A percentile compares a stretch with the other conserved stretches of the same genome.
These are phyloP conservation scores for Ornithoptera priamus DNA, from an alignment of 2,888 invertebrate genomes.

Conservation along the genomic window DNA sequence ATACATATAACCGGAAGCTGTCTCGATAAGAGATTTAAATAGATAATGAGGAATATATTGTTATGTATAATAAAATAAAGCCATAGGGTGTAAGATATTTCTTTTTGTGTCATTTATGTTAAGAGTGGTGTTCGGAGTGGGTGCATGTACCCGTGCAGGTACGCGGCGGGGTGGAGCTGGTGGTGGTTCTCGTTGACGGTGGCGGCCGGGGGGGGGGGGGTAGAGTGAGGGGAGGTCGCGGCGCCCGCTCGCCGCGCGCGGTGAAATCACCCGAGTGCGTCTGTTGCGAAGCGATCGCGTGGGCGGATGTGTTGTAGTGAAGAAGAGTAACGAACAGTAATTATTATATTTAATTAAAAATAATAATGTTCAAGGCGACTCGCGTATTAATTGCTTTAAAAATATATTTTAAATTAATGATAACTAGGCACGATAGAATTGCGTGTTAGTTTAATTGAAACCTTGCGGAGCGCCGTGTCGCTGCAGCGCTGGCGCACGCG, in stretches of 20 bases:
- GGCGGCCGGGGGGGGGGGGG: no score
- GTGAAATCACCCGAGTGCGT: conserved; percentile 15
- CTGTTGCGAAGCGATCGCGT: conserved; percentile 40
- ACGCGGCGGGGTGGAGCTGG: no score
- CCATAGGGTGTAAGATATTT: neutral
- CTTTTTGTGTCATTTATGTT: no score
- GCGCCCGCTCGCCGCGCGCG: neutral
- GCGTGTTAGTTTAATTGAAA: conserved; percentile 22
- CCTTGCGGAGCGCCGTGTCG: conserved; percentile 9
- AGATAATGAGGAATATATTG: neutral
- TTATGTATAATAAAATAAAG: conserved; percentile 10
- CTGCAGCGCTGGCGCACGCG: conserved; percentile 15
- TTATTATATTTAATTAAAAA: conserved; percentile 11
- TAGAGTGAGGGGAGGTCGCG: no score
- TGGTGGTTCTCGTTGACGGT: no score
- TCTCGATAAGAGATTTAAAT: no score
- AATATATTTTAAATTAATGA: neutral
- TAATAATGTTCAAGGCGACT: conserved; percentile 1
- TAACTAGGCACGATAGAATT: conserved; percentile 9
- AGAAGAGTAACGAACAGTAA: conserved; percentile 31
- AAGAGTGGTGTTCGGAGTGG: no score
- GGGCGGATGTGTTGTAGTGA: conserved; percentile 44
- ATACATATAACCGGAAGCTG: no score
- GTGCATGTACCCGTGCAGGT: neutral
- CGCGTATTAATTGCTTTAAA: conserved; percentile 4